Conservation (phyloP, 2,888 invertebrate genomes). For the Pegoplata infirma region DNA sequence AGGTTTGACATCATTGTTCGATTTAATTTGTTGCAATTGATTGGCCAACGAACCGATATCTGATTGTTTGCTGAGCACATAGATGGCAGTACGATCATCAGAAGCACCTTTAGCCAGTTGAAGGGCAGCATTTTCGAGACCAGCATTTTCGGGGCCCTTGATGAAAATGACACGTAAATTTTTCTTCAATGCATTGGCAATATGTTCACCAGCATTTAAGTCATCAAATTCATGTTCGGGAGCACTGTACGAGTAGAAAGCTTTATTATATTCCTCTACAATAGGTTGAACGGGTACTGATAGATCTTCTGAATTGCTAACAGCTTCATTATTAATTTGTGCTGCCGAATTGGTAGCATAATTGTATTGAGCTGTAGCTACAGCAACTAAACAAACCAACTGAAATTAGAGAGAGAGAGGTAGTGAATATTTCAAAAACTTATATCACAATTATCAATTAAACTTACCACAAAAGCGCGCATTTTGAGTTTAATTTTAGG, state of each 20-base stretch:
- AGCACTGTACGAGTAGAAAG: conserved; percentile 72
- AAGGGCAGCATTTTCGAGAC: conserved; percentile 71
- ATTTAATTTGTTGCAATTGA: conserved; percentile 68
- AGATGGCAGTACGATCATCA: conserved; percentile 73
- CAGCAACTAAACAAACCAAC: conserved; percentile 68
- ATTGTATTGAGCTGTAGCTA: conserved; percentile 60
- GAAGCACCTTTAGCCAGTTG: conserved; percentile 70
- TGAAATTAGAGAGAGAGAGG: too few relatives aligned
- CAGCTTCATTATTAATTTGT: conserved; percentile 31
- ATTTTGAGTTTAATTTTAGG: conserved; percentile 65
- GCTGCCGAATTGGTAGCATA: too few relatives aligned
- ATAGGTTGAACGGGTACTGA: conserved; percentile 63
- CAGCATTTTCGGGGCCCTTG: conserved; percentile 73
- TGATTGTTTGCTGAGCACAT: conserved; percentile 73
- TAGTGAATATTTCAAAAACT: background rate
- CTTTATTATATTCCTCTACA: conserved; percentile 65
- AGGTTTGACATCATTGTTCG: conserved; percentile 67
- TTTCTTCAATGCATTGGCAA: conserved; percentile 66
- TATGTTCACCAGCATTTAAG: conserved; percentile 64
- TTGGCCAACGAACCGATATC: conserved; percentile 69
- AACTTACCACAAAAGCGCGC: conserved; percentile 71
- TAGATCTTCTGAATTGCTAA: conserved; percentile 53
- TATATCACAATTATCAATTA: background rate
- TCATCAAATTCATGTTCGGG: conserved; percentile 73
- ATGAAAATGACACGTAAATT: conserved; percentile 75